These are phyloP conservation scores for Parapristionchus giblindavisi DNA, from an alignment of 2,888 invertebrate genomes.

Conservation along the genomic window DNA sequence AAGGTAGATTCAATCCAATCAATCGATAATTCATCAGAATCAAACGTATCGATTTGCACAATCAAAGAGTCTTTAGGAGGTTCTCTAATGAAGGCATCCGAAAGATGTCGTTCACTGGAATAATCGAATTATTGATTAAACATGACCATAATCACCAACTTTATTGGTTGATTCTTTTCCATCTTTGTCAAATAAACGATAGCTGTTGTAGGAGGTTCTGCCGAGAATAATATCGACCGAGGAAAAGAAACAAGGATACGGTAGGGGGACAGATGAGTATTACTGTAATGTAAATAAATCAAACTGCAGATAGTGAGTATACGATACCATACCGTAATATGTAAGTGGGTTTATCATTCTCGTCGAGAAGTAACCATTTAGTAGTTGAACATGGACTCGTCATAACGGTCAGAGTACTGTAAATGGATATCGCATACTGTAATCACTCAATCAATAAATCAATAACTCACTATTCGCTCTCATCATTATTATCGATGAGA, in stretches of 20 bases:
- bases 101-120: conserved; percentile 12
- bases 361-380: conserved; percentile 24
- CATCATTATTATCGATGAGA: conserved; percentile 6
- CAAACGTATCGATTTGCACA: conserved; percentile 12
- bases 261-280: neutral
- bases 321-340: neutral
- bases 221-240: conserved; percentile 21
- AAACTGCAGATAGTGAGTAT: neutral
- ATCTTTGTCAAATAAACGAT: conserved; percentile 19
- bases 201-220: conserved; percentile 9
- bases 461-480: neutral
- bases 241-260: conserved; percentile 20
- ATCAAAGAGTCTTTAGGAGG: conserved; percentile 24
- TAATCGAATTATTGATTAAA: neutral
- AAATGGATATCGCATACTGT: neutral
- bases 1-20: conserved; percentile 3
- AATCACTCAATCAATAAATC: neutral
- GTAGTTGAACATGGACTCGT: conserved; percentile 23
- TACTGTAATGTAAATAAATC: neutral
- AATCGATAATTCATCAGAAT: neutral
- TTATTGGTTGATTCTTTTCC: conserved; percentile 6
- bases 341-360: conserved; percentile 7
- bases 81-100: conserved; percentile 18
- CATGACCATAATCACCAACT: neutral
- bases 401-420: conserved; percentile 16